Base-by-base conservation (phyloP, 2,113 vertebrate genomes). In the Aleadryas rufinucha region DNA sequence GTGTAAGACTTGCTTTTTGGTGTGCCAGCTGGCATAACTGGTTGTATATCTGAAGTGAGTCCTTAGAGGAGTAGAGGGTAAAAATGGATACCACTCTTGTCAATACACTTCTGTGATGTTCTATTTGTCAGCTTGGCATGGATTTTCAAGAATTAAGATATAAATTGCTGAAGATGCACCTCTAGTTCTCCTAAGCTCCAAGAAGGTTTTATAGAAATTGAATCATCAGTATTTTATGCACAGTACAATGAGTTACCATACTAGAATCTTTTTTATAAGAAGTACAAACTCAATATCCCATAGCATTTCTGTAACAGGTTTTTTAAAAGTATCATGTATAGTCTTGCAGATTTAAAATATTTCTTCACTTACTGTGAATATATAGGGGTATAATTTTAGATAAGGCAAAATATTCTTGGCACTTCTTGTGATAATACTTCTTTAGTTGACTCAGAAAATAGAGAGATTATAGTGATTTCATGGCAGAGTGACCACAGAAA, bases 371-470 rank as follows among this genome's bases (percentile, higher is more conserved):
- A 64, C 59, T 80, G 39, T 77, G 66, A 76, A 15, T 88, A n/a
- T 72, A 59, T 74, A 74, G 75, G 42, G n/a, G 49, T 94, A 54
- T 94, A 93, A 80, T 80, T 95, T 95, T 83, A 85, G 91, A 83
- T 80, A 91, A 87, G 68, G 64, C 66, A 84, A 74, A 93, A 74
- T 94, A 95, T 50, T 88, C 75, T 72, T 92, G 93, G 64, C 52
- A 31, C 10, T 82, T 77, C 42, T 87, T 72, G 39, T 1, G 7
- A 49, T 85, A 91, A 53, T 70, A 16, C 63, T 83, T 54, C 37
- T 89, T 85, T 41, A 94, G 78, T 39, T 90, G 75, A 76, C 87
- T 93, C 42, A 26, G 61, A 81, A 92, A 92, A 74, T 69, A 44
- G 71, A 76, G 88, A 84, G 80, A 75, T 89, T 80, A 50, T 63